Evolutionary conservation across 64 coral and sea anemone genomes (phyloP), one percentile per base, ranked within the genome.

Genomic region (Stichodactyla helianthus): DNA sequence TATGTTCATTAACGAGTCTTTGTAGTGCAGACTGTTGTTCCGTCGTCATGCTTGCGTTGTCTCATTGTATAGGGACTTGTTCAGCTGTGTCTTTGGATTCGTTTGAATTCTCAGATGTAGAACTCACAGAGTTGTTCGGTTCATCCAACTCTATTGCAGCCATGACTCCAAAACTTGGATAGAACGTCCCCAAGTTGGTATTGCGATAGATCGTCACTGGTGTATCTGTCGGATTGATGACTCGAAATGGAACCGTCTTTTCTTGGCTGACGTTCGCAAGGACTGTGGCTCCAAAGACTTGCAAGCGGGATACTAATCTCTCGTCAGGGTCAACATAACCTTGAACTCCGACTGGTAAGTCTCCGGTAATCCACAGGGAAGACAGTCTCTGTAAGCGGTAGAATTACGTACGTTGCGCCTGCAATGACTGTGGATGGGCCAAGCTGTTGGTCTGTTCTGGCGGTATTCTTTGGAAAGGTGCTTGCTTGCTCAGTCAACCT

Each of bases 171-270:
- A 52, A 8, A 10, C 44, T 53, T 16, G 27, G 59, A 27, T 20
- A 83, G 57, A 68, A 84, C 2, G 14, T 57, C 19, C 83, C 89
- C 67, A 90, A 78, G 16, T 53, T 91, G 14, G 89, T 50, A 23
- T 83, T 59, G 9, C 63, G 81, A 59, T 71, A 85, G 18, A 85
- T 70, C 11, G 88, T 90, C 22, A 90, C 67, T 44, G 88, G 88
- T 50, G 52, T 19, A 31, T 85, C 70, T 17, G 88, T 90, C n/a
- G 88, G 82, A 15, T 90, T 90, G 0, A 90, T 51, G 54, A 90
- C 52, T 5, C 82, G 63, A 31, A 90, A 85, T 77, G 88, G 88
- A 55, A 90, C 52, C 2, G 64, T 68, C 3, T 53, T 54, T 14
- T 19, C 22, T 27, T 55, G 51, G 11, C n/a, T 55, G 4, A 82